These are phyloP conservation scores for Camelus dromedarius DNA, from an alignment of 2,113 vertebrate genomes.

Conservation along the genomic window DNA sequence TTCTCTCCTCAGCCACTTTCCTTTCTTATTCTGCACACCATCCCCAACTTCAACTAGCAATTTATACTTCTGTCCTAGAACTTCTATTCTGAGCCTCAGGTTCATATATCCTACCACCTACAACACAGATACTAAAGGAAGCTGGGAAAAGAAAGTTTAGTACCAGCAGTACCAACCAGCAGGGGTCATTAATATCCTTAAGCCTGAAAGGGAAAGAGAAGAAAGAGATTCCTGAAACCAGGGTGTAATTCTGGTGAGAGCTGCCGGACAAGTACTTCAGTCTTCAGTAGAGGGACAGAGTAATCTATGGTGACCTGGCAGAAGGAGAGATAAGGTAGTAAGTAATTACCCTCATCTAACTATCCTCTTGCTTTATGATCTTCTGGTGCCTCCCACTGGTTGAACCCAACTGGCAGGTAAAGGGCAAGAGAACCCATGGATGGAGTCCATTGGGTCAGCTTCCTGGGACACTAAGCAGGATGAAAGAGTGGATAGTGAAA, in stretches of 20 bases:
- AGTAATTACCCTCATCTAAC: not conserved
- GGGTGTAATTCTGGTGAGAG: not conserved
- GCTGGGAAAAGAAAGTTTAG: not conserved
- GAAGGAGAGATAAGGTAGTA: not conserved
- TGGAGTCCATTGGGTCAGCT: not conserved
- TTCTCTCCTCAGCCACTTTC: not conserved
- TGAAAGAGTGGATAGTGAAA: not conserved
- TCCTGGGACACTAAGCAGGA: too few species aligned
- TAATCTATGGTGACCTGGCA: not conserved
- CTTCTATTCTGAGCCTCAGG: not conserved
- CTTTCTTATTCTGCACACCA: not conserved
- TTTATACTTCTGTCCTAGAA: not conserved
- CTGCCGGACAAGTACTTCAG: not conserved
- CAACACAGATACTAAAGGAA: not conserved
- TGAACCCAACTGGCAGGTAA: not conserved
- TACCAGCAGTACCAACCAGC: not conserved
- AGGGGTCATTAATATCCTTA: not conserved
- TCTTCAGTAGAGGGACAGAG: not conserved
- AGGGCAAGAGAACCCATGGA: not conserved
- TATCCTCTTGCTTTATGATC: not conserved
- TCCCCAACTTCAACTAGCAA: not conserved
- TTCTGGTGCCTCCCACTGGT: not conserved
- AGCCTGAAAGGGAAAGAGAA: not conserved
- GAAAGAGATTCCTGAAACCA: not conserved
- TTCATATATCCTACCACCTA: not conserved